Percentiles rank a stretch among this genome's conserved stretches.
Conservation (phyloP, 2,113 vertebrate genomes). For the Asarcornis scutulata region DNA sequence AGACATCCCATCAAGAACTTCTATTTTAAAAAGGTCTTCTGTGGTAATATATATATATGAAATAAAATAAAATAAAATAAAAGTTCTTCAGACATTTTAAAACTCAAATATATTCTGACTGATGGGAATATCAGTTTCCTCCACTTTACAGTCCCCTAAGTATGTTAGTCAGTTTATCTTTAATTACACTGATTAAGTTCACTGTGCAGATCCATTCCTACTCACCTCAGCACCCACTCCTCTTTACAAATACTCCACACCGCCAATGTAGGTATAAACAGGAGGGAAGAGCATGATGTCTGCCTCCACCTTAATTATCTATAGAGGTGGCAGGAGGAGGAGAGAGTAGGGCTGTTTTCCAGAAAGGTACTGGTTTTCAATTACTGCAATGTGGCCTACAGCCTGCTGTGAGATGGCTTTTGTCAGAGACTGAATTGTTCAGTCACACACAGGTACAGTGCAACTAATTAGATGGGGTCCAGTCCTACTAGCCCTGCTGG, state of each 20-base stretch:
- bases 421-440: background rate
- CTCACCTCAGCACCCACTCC: background rate
- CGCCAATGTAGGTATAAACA: background rate
- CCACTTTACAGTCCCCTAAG: background rate
- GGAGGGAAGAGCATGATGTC: background rate
- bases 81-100: conserved; percentile 1
- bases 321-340: background rate
- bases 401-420: background rate
- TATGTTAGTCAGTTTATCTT: background rate
- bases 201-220: background rate
- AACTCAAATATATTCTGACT: conserved; percentile 28
- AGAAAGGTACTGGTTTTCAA: background rate
- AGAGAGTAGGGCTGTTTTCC: background rate
- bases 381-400: background rate
- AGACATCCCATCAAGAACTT: background rate
- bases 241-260: background rate
- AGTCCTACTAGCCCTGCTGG: background rate
- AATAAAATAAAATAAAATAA: background rate
- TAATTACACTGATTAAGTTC: background rate
- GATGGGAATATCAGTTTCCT: background rate
- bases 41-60: no score
- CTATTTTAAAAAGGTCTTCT: background rate
- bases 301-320: background rate
- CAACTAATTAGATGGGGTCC: background rate
- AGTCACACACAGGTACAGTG: no score